Evolutionary conservation across 2,888 invertebrate species (phyloP), one percentile per base, ranked within the genome.

Genomic region (Melinaea marsaeus): DNA sequence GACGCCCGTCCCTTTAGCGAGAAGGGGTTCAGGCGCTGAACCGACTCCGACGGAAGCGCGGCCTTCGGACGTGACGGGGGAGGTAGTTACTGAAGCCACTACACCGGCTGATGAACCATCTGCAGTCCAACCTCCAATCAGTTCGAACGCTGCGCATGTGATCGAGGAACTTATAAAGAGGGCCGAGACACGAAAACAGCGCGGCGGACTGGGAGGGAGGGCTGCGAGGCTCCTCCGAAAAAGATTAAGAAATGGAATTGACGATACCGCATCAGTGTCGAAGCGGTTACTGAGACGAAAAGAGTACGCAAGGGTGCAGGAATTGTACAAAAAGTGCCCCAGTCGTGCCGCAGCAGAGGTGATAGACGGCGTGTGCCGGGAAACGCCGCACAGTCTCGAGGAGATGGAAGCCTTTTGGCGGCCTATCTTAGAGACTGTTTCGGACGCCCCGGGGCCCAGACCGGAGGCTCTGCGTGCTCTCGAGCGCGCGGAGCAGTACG

Each of bases 271-370:
- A 55, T 34, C 47, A 48, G 66, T 48, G 1, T 22, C 22, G 5
- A 48, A 60, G 55, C 45, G 59, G 2, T 62, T 51, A 7, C 22
- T 58, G 56, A 60, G 70, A 7, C n/a, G 69, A 54, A 63, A 62
- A 7, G 70, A 70, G 69, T 72, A 70, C 61, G 68, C 69, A 4
- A 48, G 67, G 47, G 64, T 69, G 32, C 70, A 68, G 68, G 68
- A 67, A 55, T 65, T 71, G 0, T 68, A 32, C 22, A 34, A 57
- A 59, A 70, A 68, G 61, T 65, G 55, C 47, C 67, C 63, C 11
- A 47, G 67, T 47, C 64, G 66, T 6, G 64, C 69, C 32, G 68
- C 69, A 37, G 64, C 62, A 0, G 71, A 72, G 37, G 61, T 70
- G 2, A 60, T 71, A 6, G 22, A 22, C 22, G 22, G 70, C 6